Percentiles rank a stretch among this genome's conserved stretches.
phyloP scores from a whole-genome alignment of 2,113 vertebrate genomes.

The Benitochromis conjunctus region DNA sequence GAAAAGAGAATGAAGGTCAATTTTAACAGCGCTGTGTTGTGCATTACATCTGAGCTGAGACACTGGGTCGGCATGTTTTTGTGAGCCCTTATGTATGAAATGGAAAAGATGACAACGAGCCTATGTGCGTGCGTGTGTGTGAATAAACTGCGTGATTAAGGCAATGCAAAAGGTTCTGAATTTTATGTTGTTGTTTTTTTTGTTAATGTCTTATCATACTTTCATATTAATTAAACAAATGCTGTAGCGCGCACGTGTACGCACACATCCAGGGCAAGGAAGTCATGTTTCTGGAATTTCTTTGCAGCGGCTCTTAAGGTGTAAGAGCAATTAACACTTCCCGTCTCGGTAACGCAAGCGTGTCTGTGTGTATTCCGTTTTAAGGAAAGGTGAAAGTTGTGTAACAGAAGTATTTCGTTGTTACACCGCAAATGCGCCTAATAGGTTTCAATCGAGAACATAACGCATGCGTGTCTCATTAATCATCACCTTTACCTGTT shows the following conservation, averaged over 20 bases:
- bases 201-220: background rate
- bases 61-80: background rate
- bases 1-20: conserved; percentile 40
- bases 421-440: background rate
- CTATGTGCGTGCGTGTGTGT: background rate
- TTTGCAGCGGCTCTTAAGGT: background rate
- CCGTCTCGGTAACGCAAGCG: background rate
- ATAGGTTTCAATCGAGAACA: background rate
- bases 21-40: conserved; percentile 30
- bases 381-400: background rate
- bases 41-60: conserved; percentile 19
- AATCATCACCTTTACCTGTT: conserved; percentile 48
- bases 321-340: background rate
- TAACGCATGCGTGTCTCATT: conserved; percentile 5
- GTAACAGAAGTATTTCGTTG: background rate
- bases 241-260: background rate
- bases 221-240: background rate
- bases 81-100: background rate
- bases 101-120: background rate
- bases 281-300: background rate
- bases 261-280: background rate
- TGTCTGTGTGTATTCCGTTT: background rate
- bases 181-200: background rate
- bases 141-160: background rate
- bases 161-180: background rate